A percentile compares a stretch with the other conserved stretches of the same genome.
These are phyloP conservation scores for Sapayoa aenigma DNA, from an alignment of 2,113 vertebrate genomes.

Conservation along the genomic window DNA sequence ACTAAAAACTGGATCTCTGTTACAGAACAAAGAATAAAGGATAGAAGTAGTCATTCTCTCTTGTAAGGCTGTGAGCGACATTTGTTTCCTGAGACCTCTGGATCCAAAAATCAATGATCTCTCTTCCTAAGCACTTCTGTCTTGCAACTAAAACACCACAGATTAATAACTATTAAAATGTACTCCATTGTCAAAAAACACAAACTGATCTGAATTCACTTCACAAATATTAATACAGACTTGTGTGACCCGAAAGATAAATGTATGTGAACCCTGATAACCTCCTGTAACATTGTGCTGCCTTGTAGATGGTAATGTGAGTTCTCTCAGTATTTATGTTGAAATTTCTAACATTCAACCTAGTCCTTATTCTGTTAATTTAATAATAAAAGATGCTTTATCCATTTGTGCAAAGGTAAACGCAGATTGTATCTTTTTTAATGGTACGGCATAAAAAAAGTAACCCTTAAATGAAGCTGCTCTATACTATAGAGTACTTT, in stretches of 20 bases:
- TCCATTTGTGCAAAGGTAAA: conserved; percentile 90
- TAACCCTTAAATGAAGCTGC: conserved; percentile 86
- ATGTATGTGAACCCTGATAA: conserved; percentile 80
- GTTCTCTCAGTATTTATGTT: conserved; percentile 85
- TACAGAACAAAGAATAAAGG: conserved; percentile 61
- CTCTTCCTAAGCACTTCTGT: conserved; percentile 65
- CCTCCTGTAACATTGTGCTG: conserved; percentile 87
- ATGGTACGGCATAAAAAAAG: conserved; percentile 88
- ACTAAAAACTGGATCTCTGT: conserved; percentile 54
- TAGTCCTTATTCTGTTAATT: conserved; percentile 92
- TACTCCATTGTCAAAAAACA: conserved; percentile 63
- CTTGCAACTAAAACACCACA: conserved; percentile 75
- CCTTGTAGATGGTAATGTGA: conserved; percentile 97
- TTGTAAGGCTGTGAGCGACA: conserved; percentile 63
- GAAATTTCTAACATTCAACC: conserved; percentile 83
- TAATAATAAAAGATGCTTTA: conserved; percentile 84
- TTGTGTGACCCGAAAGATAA: conserved; percentile 75
- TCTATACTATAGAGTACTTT: conserved; percentile 94
- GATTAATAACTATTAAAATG: conserved; percentile 76
- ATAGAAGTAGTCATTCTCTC: conserved; percentile 59
- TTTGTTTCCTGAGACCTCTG: conserved; percentile 65
- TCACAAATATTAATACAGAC: conserved; percentile 78
- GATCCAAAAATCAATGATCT: conserved; percentile 64
- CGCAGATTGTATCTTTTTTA: conserved; percentile 89
- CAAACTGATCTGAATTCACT: conserved; percentile 73